These are phyloP conservation scores for Encarsia formosa DNA, from an alignment of 2,888 invertebrate species.

Conservation along the genomic window DNA sequence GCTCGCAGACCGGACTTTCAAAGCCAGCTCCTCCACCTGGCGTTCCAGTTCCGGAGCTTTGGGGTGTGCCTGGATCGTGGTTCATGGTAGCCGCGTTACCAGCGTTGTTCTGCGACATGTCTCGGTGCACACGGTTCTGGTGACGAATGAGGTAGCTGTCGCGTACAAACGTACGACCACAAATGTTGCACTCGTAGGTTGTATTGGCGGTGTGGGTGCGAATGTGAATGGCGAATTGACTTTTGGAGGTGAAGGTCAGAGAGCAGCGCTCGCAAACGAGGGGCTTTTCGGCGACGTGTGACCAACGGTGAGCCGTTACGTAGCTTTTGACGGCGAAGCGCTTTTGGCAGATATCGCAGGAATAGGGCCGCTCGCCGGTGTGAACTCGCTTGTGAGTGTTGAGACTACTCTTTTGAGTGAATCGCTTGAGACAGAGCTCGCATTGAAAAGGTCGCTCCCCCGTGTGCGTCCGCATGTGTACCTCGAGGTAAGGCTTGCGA, in stretches of 20 bases:
- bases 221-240: conserved; percentile 72
- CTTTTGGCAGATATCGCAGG: conserved; percentile 76
- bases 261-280: conserved; percentile 69
- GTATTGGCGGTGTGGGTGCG: conserved; percentile 68
- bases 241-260: conserved; percentile 70
- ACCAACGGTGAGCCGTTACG: conserved; percentile 76
- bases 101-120: conserved; percentile 43
- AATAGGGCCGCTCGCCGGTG: conserved; percentile 74
- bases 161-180: conserved; percentile 70
- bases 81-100: conserved; percentile 37
- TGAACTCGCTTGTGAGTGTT: conserved; percentile 79
- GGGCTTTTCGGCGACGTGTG: conserved; percentile 73
- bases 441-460: conserved; percentile 74
- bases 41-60: conserved; percentile 44
- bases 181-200: conserved; percentile 70
- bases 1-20: conserved; percentile 49
- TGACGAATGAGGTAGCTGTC: conserved; percentile 77
- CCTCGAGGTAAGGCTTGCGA: conserved; percentile 75
- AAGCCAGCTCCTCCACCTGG: conserved; percentile 46
- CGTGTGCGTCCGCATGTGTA: conserved; percentile 77
- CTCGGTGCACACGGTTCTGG: conserved; percentile 70
- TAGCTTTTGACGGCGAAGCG: conserved; percentile 78
- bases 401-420: conserved; percentile 77
- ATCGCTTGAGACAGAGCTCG: conserved; percentile 70
- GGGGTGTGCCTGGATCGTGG: conserved; percentile 49